Base-by-base conservation (phyloP, 2,797 vertebrate species). In the Galago senegalensis region DNA sequence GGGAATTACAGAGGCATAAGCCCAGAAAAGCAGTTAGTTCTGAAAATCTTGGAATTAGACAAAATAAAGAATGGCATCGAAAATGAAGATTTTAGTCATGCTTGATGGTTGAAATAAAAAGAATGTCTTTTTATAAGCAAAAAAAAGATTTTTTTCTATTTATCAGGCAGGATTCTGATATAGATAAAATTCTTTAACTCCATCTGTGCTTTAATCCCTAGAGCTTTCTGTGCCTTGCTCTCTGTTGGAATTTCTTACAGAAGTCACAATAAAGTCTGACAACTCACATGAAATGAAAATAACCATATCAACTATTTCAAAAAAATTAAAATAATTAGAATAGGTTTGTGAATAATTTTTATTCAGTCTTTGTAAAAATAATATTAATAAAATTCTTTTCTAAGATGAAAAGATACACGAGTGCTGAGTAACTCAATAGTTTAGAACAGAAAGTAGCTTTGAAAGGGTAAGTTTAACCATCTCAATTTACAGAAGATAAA, bases 401-500 rank as follows among this genome's bases (percentile, higher is more conserved):
- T 81, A 43, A 73, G 46, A 87, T 87, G 25, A 84, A 60, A 80
- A 25, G 2, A 14, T 14, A 58, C 67, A 70, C 46, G 27, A 95
- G 2, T 21, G 77, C 13, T 34, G 17, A 77, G 2, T 40, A 72
- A 49, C 1, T 92, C 34, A n/a, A 37, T 40, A 61, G 92, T 93
- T 86, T 93, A 76, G 25, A 88, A 18, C 20, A 43, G n/a, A 53
- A 7, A 92, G 20, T 56, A 84, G 63, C 17, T 75, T 89, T 61
- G 20, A 61, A 76, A 92, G 89, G 17, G 10, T 88, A 67, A 87
- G 29, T 82, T 91, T 85, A 88, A 80, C 20, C 12, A 3, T 27
- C 8, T 96, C 27, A 76, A 85, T 97, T 94, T 95, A 72, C 20
- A 76, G 17, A 72, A 20, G 34, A 49, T 20, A 89, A 81, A 49